Evolutionary conservation across 2,113 vertebrate species (phyloP).

Genomic region (Odontesthes bonariensis): DNA sequence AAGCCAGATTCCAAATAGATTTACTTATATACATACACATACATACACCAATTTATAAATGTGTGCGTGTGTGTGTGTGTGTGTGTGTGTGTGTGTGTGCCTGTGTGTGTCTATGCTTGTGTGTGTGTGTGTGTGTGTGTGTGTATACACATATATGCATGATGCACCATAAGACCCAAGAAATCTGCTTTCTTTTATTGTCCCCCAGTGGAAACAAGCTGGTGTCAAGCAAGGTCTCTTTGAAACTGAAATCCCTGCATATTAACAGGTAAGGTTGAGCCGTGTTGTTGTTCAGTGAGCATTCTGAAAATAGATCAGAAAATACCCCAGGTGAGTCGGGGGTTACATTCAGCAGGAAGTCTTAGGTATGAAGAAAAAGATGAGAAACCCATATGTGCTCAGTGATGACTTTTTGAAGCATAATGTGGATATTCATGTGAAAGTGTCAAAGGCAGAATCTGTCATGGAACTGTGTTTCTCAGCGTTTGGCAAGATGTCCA

Average conservation of each 20-base stretch:
- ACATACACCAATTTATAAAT: too few relatives aligned
- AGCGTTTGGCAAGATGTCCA: background rate
- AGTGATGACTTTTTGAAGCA: background rate
- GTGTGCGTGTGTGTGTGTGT: slow-evolving; percentile 6
- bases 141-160: too few relatives aligned
- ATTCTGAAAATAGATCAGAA: slow-evolving; percentile 43
- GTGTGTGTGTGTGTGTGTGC: slow-evolving; percentile 4
- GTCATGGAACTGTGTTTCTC: background rate
- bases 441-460: background rate
- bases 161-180: background rate
- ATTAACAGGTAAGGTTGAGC: slow-evolving; percentile 15
- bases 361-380: slow-evolving; percentile 5
- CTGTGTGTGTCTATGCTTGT: slow-evolving; percentile 9
- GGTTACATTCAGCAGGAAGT: background rate
- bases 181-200: slow-evolving; percentile 27
- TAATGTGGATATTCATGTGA: background rate
- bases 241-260: slow-evolving; percentile 33
- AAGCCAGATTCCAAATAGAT: slow-evolving; percentile 7
- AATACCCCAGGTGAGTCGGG: background rate
- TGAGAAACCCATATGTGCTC: background rate
- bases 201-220: slow-evolving; percentile 22
- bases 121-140: slow-evolving; percentile 20
- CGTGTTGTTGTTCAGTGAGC: slow-evolving; percentile 16
- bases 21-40: background rate
- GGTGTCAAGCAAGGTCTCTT: slow-evolving; percentile 34